Evolutionary conservation across 92 coral and sea anemone genomes (phyloP).

Genomic region (Blastomussa wellsi): DNA sequence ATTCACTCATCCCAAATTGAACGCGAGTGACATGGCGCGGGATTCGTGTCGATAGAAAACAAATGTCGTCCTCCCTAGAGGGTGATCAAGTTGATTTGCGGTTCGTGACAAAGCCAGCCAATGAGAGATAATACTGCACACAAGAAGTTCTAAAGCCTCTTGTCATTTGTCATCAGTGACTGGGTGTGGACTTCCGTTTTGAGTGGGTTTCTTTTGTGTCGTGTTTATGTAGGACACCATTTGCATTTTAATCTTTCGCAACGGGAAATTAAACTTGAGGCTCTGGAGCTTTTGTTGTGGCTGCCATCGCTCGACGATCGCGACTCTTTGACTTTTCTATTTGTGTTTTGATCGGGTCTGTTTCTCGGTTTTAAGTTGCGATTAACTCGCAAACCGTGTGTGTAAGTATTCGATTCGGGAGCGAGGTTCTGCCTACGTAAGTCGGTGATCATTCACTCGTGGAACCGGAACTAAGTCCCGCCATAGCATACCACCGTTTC

Average conservation of each 20-base stretch:
- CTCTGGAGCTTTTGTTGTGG: constrained; percentile 40
- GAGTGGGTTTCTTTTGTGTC: constrained; percentile 83
- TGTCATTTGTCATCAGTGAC: constrained; percentile 88
- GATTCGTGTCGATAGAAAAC: constrained; percentile 52
- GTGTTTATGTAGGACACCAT: constrained; percentile 81
- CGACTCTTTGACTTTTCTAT: constrained; percentile 2
- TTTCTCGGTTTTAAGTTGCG: constrained; percentile 14
- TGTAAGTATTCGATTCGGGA: not conserved
- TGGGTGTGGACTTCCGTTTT: constrained; percentile 95
- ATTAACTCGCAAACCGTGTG: constrained; percentile 10
- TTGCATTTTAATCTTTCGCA: constrained; percentile 90
- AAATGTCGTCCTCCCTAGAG: constrained; percentile 67
- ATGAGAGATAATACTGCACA: constrained; percentile 63
- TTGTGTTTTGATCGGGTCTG: not conserved
- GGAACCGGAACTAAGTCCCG: constrained; percentile 87
- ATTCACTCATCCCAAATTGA: constrained; percentile 4
- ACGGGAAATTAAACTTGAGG: constrained; percentile 81
- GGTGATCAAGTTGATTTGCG: constrained; percentile 76
- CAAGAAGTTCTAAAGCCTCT: constrained; percentile 63
- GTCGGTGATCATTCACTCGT: constrained; percentile 53
- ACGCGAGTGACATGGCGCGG: constrained; percentile 37
- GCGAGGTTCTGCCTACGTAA: constrained; percentile 41
- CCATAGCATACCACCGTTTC: constrained; percentile 87
- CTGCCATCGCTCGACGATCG: constrained; percentile 16
- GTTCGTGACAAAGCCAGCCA: constrained; percentile 72